phyloP scores from a whole-genome alignment of 2,113 vertebrate genomes.

The Cricetomys ansorgei region DNA sequence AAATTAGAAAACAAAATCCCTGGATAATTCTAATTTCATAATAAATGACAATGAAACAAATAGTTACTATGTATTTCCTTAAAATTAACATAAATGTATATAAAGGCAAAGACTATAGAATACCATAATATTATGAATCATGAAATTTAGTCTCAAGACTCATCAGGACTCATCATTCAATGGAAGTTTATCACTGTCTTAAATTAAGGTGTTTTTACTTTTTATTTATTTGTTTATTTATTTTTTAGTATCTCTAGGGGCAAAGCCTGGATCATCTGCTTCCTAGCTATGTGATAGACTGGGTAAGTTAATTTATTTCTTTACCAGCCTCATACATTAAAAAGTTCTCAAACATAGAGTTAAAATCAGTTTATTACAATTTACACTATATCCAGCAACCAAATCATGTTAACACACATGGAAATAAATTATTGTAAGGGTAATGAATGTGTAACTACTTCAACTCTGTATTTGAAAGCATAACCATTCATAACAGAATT shows the following conservation, averaged over 20 bases:
- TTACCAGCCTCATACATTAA: not conserved
- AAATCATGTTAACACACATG: not conserved
- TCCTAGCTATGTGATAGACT: not conserved
- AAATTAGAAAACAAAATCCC: slow-evolving; percentile 10
- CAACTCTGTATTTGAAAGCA: slow-evolving; percentile 28
- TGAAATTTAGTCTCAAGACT: not conserved
- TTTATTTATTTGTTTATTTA: too few species aligned
- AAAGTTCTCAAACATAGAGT: not conserved
- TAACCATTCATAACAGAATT: not conserved
- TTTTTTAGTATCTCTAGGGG: not conserved
- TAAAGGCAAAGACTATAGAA: not conserved
- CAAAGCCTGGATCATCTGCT: not conserved
- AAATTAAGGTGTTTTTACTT: too few species aligned
- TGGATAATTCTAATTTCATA: not conserved
- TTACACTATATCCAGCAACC: not conserved
- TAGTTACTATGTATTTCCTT: not conserved
- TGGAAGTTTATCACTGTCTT: not conserved
- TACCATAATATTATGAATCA: not conserved
- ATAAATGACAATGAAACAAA: slow-evolving; percentile 11
- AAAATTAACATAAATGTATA: not conserved
- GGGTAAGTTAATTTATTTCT: not conserved
- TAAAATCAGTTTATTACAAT: not conserved
- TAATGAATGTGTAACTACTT: not conserved
- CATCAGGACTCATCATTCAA: not conserved
- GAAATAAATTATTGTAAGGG: slow-evolving; percentile 41